Conservation (phyloP, 2,797 vertebrate genomes). For the Spinus pinus region DNA sequence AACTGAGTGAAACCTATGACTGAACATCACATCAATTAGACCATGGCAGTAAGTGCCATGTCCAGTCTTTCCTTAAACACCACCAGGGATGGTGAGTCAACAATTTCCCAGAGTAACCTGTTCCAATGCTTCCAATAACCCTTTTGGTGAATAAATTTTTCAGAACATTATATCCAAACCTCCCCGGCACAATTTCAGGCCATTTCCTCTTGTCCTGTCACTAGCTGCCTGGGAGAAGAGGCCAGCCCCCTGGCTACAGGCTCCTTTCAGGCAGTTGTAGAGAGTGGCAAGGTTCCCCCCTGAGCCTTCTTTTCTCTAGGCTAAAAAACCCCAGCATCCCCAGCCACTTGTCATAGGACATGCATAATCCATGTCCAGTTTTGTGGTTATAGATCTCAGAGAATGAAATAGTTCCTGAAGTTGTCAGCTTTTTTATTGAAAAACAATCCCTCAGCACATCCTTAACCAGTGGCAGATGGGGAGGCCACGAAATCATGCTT, state of each 20-base stretch:
- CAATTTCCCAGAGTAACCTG: not conserved
- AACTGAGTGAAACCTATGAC: not conserved
- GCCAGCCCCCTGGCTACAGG: not conserved
- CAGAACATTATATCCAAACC: not conserved
- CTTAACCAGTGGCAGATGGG: not conserved
- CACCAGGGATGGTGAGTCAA: not conserved
- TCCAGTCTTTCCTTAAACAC: not conserved
- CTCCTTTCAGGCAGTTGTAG: not conserved
- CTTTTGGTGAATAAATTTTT: not conserved
- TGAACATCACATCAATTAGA: not conserved
- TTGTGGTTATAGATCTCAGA: not conserved
- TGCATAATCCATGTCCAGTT: not conserved
- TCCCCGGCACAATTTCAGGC: not conserved
- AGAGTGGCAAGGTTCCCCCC: not conserved
- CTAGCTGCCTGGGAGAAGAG: not conserved
- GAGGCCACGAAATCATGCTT: not conserved
- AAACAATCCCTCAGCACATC: not conserved
- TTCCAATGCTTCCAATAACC: not conserved
- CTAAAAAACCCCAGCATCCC: not conserved
- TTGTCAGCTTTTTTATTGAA: not conserved
- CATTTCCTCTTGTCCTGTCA: not conserved
- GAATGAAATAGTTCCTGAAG: not conserved
- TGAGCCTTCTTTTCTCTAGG: not conserved
- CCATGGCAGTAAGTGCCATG: accelerated
- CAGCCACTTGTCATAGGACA: not conserved